Base-by-base conservation (phyloP, 2,888 invertebrate species). In the Macrophya alboannulata region DNA sequence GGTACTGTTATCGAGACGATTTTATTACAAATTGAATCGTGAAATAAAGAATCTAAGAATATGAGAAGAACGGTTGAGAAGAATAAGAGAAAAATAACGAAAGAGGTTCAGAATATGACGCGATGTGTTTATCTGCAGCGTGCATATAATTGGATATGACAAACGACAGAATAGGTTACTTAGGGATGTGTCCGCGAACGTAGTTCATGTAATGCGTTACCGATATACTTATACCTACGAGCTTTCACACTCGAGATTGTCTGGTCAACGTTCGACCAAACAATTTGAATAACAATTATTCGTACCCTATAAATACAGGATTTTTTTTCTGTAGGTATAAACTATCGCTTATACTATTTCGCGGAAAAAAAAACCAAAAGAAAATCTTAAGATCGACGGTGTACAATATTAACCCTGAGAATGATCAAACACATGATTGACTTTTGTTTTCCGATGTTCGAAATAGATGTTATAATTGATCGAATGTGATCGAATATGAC, bases 141-240 rank as follows among this genome's bases (percentile, higher is more conserved):
- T 77, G 77, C 17, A 9, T n/a, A 77, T n/a, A 37, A 77, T 77
- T 4, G 55, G 55, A 55, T 55, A n/a, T 21, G 55, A 51, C n/a
- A 51, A 77, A 25, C 31, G 77, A 77, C 77, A 77, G 77, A 77
- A 77, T 55, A 77, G 77, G 77, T 77, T 77, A 77, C 77, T 48
- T 37, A 76, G 76, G 25, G 15, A 76, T 25, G 6, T 6, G 45
- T 48, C 25, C 76, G 2, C 37, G 17, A 71, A 31, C 40, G 48
- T 10, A 48, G 48, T n/a, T 76, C 25, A n/a, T 25, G 76, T 45
- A 43, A 74, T 48, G 15, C 74, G 9, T 43, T 31, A 43, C 45
- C 48, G 48, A 48, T 74, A 37, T n/a, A 71, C 21, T 4, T 37
- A 48, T 51, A 10, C 0, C 4, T 43, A 76, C 76, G 17, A 31